Base-by-base conservation (phyloP, 2,888 invertebrate genomes). In the Spodoptera picta region DNA sequence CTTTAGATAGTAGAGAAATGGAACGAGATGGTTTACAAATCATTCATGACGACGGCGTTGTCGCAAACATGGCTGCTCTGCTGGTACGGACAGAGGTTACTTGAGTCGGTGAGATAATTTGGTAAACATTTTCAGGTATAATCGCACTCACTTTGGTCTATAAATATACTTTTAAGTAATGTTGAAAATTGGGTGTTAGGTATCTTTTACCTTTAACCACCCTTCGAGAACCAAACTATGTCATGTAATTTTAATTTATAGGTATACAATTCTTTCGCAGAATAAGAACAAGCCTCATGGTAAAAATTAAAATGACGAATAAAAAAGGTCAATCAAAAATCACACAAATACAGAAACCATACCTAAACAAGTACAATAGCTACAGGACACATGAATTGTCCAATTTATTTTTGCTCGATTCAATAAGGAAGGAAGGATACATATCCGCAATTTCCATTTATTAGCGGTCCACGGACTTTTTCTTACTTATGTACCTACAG, bases 1-100 rank as follows among this genome's bases (percentile, higher is more conserved):
- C 73, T 82, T 24, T 77, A 90, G 90, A 81, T 90, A 4, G 87
- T 90, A 0, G 92, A 92, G 64, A 91, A 91, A 76, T 91, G 91
- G 90, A 92, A 89, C 64, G 92, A 90, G 57, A 77, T 91, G 60
- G 79, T 85, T 1, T 93, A 92, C 81, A 93, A 93, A 70, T 84
- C 87, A 1, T 93, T 92, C 65, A 66, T 92, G 36, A 75, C 82
- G 4, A 89, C 90, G 0, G 87, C 91, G 0, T 73, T 91, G 10
- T 78, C 85, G 2, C 92, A 93, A 72, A 91, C 88, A 0, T 92
- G 91, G 90, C 66, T 92, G 49, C 76, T 92, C 7, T 92, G 92
- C 69, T 92, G 90, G 90, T 92, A 92, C 57, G 93, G 93, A 45
- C 93, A 93, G 44, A 81, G 85, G 27, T 77, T 93, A 4, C 69